phyloP scores from a whole-genome alignment of 2,888 invertebrate genomes.

The Ectobius pallidus region DNA sequence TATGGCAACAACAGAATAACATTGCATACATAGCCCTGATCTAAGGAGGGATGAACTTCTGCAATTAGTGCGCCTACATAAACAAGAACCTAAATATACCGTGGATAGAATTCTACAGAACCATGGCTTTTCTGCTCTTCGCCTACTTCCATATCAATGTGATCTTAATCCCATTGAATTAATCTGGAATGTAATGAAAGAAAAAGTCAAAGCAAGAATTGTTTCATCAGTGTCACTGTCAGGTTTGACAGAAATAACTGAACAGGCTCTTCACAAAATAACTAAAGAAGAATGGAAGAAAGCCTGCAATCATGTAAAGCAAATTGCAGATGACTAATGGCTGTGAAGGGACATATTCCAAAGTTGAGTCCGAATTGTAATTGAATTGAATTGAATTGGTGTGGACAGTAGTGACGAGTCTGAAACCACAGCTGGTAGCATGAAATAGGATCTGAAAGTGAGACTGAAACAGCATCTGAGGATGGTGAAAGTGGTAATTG shows the following conservation, averaged over 20 bases:
- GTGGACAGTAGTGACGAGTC: not conserved
- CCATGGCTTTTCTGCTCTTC: not conserved
- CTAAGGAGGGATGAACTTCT: no score
- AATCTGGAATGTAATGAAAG: not conserved
- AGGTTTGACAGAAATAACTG: not conserved
- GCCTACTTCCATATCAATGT: not conserved
- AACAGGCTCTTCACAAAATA: not conserved
- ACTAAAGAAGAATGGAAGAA: not conserved
- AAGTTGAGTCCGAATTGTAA: not conserved
- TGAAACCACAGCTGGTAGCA: no score
- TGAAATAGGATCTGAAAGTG: no score
- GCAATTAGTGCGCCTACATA: not conserved
- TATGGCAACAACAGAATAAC: not conserved
- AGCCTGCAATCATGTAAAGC: not conserved
- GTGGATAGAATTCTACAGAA: not conserved
- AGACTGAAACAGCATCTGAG: no score
- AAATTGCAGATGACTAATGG: not conserved
- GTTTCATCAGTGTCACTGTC: not conserved
- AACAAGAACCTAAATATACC: not conserved
- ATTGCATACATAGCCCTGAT: not conserved
- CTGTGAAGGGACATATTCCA: not conserved
- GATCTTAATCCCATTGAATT: slow-evolving; percentile 4
- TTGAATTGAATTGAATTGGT: not conserved
- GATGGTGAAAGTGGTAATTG: no score
- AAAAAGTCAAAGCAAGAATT: not conserved